Conservation (phyloP, 2,113 vertebrate species). For the Laterallus jamaicensis region DNA sequence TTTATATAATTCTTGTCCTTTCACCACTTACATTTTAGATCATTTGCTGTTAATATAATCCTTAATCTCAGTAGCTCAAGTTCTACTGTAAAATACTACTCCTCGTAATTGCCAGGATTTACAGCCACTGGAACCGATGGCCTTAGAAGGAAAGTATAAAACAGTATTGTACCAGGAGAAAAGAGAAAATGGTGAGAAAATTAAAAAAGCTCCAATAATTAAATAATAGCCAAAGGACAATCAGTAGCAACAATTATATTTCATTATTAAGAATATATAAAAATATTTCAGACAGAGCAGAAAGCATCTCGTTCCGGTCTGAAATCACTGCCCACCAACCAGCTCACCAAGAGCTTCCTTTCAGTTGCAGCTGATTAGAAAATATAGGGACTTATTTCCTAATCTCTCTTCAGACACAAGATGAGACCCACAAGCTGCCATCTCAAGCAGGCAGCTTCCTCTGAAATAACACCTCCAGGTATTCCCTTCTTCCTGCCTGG, state of each 20-base stretch:
- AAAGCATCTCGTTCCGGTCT: neutral
- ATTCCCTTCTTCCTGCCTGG: neutral
- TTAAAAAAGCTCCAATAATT: too few species aligned
- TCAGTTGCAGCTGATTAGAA: neutral
- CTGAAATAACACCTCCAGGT: neutral
- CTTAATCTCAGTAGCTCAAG: neutral
- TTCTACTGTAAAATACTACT: neutral
- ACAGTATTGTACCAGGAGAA: neutral
- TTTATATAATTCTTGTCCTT: neutral
- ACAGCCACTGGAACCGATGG: neutral
- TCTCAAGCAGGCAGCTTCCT: neutral
- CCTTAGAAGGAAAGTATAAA: neutral
- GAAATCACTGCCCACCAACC: neutral
- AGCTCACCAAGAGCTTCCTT: neutral
- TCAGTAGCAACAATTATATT: neutral
- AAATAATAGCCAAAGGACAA: neutral
- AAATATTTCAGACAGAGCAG: neutral
- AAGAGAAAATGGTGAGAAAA: neutral
- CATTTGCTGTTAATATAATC: neutral
- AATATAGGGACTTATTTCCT: neutral
- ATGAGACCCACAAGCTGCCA: neutral
- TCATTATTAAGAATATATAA: neutral
- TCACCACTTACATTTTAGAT: neutral
- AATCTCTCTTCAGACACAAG: neutral
- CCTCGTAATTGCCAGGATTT: neutral